phyloP scores from a whole-genome alignment of 2,888 invertebrate genomes.

The Nemotelus nigrinus region DNA sequence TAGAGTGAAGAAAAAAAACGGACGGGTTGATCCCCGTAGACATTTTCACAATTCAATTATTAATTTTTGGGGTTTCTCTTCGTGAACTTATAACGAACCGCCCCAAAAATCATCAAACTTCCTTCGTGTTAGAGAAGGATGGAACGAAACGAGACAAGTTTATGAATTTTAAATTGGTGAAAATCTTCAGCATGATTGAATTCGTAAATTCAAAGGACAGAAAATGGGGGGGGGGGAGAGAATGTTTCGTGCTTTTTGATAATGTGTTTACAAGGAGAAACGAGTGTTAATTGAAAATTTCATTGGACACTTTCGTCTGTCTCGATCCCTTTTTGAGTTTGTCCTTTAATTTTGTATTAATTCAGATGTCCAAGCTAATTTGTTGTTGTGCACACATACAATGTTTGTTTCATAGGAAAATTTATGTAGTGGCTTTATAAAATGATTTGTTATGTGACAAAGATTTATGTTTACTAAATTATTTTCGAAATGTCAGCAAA shows the following conservation, averaged over 20 bases:
- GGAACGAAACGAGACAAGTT: neutral
- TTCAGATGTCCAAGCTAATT: neutral
- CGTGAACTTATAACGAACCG: constrained; percentile 20
- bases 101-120: neutral
- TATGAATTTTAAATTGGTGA: constrained; percentile 41
- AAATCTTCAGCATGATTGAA: constrained; percentile 25
- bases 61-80: constrained; percentile 28
- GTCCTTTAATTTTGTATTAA: neutral
- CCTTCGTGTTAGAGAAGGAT: neutral
- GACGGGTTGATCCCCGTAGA: constrained; percentile 12
- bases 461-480: no score
- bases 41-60: constrained; percentile 22
- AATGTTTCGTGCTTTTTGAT: neutral
- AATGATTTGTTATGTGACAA: no score
- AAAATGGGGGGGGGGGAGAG: no score
- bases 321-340: neutral
- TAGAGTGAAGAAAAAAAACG: neutral
- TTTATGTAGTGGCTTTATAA: no score
- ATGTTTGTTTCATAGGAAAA: no score
- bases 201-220: neutral
- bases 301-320: neutral
- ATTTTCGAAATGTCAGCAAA: no score
- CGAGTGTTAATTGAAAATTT: constrained; percentile 27
- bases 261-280: neutral
- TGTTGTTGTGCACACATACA: no score